Percentiles rank a stretch among this genome's conserved stretches.
phyloP scores from a whole-genome alignment of 2,888 invertebrate genomes.

The Xestia xanthographa region DNA sequence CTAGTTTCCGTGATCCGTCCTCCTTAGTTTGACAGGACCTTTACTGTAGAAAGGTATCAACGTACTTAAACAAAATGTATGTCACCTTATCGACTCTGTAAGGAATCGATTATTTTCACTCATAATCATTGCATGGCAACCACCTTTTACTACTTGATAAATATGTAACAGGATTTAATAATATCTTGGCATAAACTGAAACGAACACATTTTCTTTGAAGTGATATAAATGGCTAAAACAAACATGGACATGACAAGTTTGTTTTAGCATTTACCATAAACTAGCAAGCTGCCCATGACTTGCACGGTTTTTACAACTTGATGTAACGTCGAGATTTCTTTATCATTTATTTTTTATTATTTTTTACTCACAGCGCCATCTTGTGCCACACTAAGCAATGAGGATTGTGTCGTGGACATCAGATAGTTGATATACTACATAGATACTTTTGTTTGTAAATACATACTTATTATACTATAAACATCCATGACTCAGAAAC shows the following conservation, averaged over 20 bases:
- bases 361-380: too few relatives aligned
- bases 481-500: too few relatives aligned
- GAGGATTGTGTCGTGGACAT: too few relatives aligned
- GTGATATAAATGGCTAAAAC: not conserved
- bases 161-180: not conserved
- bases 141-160: not conserved
- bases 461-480: too few relatives aligned
- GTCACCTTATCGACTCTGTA: conserved; percentile 25
- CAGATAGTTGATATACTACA: too few relatives aligned
- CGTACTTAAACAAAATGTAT: conserved; percentile 12
- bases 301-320: not conserved
- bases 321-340: not conserved
- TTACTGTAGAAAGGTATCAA: not conserved
- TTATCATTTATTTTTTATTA: too few relatives aligned
- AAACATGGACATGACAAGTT: not conserved
- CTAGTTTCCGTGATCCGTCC: not conserved
- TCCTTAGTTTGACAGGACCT: not conserved
- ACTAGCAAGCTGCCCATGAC: not conserved
- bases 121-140: not conserved
- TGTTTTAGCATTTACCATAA: not conserved
- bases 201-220: not conserved
- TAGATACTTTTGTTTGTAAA: too few relatives aligned
- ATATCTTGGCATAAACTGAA: not conserved
- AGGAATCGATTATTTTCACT: conserved; percentile 14
- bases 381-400: too few relatives aligned